A percentile compares a stretch with the other conserved stretches of the same genome.
phyloP scores from a whole-genome alignment of 2,797 vertebrate species.

The Sebastes cheni region DNA sequence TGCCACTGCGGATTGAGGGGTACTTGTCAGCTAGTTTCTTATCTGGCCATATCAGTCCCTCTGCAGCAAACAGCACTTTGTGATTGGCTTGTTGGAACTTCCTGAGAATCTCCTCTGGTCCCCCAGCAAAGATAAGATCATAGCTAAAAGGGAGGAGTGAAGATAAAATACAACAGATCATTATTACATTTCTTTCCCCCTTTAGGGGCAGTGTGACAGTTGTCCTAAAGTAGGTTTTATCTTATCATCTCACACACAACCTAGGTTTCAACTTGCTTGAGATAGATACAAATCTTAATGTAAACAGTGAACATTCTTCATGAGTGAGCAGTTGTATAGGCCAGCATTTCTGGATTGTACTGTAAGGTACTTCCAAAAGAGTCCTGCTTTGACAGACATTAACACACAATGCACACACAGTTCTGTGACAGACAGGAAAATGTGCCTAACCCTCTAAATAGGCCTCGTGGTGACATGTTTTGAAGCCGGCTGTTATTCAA shows the following conservation, averaged over 20 bases:
- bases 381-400: neutral
- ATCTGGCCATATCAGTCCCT: conserved; percentile 95
- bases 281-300: conserved; percentile 31
- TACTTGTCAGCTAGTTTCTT: conserved; percentile 92
- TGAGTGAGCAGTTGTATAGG: neutral
- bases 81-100: conserved; percentile 93
- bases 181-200: conserved; percentile 21
- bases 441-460: neutral
- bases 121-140: conserved; percentile 94
- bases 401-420: neutral
- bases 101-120: conserved; percentile 91
- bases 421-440: neutral
- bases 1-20: conserved; percentile 91
- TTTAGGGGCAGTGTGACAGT: neutral
- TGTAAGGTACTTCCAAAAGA: neutral
- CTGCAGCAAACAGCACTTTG: conserved; percentile 93
- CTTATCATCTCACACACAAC: conserved; percentile 4
- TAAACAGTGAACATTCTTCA: conserved; percentile 47
- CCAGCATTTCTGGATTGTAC: conserved; percentile 3
- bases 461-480: conserved; percentile 9
- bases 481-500: conserved; percentile 7
- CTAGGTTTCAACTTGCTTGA: conserved; percentile 15
- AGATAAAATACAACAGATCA: conserved; percentile 27
- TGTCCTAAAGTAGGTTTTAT: conserved; percentile 1
- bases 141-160: conserved; percentile 82